A percentile compares a stretch with the other conserved stretches of the same genome.
Conservation (phyloP, 2,888 invertebrate species). For the Sympetrum striolatum region DNA sequence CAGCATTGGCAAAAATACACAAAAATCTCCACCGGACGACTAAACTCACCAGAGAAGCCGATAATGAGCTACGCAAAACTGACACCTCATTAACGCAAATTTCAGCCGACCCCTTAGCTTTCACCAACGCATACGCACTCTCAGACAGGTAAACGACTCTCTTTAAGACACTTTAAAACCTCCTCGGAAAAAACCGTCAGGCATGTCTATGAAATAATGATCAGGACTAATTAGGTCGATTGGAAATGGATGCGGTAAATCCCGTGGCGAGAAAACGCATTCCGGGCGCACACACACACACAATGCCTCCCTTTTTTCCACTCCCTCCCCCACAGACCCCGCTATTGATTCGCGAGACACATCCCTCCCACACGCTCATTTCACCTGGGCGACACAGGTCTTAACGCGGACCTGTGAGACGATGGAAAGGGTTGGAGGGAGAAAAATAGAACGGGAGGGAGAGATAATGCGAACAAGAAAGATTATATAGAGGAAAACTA, state of each 20-base stretch:
- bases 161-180: neutral
- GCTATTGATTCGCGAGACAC: conserved; percentile 41
- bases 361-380: neutral
- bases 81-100: no score
- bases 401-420: neutral
- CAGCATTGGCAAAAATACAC: no score
- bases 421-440: neutral
- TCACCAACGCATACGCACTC: no score
- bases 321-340: neutral
- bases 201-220: neutral
- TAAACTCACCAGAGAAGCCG: no score
- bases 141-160: no score
- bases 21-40: no score
- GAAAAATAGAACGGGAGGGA: neutral
- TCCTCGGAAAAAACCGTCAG: neutral
- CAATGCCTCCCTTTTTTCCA: neutral
- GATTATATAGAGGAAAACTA: no score
- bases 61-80: no score
- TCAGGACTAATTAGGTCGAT: neutral
- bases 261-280: neutral
- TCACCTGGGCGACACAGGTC: neutral
- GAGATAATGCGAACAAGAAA: neutral
- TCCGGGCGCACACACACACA: conserved; percentile 3
- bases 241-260: neutral
- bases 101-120: no score